A percentile compares a stretch with the other conserved stretches of the same genome.
phyloP scores from a whole-genome alignment of 2,797 vertebrate species.

The Lacerta viridis region DNA sequence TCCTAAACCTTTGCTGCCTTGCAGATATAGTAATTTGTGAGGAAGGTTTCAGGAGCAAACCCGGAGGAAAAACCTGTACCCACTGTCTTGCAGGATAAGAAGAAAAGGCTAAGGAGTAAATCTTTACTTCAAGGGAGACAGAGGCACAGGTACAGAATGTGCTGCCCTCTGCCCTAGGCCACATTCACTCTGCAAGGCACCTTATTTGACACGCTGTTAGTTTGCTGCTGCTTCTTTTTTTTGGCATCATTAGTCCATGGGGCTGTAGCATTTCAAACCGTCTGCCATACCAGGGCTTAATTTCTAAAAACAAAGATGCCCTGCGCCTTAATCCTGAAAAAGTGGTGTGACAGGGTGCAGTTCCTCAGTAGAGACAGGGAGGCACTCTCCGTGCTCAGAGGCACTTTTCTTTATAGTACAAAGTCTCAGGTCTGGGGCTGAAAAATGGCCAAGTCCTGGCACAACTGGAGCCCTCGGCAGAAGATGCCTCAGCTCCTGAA shows the following conservation, averaged over 20 bases:
- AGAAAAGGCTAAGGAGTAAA: background rate
- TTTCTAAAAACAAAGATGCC: background rate
- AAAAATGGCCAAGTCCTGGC: slow-evolving; percentile 1
- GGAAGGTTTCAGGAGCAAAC: no score
- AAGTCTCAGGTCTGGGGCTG: background rate
- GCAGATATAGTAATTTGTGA: no score
- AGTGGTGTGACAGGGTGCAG: background rate
- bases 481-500: background rate
- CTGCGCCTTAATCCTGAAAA: background rate
- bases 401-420: background rate
- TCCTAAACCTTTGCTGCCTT: no score
- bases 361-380: background rate
- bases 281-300: background rate
- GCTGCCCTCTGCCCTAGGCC: background rate
- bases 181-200: background rate
- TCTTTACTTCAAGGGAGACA: background rate
- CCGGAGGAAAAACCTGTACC: no score
- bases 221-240: background rate
- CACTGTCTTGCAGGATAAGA: no score
- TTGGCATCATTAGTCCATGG: background rate
- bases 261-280: background rate
- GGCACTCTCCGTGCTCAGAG: background rate
- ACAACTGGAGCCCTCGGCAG: background rate
- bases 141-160: background rate
- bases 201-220: background rate